Base-by-base conservation (phyloP, 2,888 invertebrate species). In the Thera obeliscata region DNA sequence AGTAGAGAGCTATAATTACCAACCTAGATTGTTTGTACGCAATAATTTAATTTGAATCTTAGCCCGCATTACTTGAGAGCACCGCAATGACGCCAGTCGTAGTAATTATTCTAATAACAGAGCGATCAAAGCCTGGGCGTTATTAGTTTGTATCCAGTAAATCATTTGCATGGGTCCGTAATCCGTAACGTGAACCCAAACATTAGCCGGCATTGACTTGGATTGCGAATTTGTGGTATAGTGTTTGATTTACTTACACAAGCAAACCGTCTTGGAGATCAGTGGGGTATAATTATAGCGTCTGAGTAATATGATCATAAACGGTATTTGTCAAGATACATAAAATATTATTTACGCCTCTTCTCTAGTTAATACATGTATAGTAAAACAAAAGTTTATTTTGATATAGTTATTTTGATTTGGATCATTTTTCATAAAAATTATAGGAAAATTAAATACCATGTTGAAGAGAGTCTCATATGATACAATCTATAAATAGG, bases 71-170 rank as follows among this genome's bases (percentile, higher is more conserved):
- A 50, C 56, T 58, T 59, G 36, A 11, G 38, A 58, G 38, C n/a
- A n/a, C 41, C 48, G 41, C 55, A 56, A 56, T 43, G 55, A 46
- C 58, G 38, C 12, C 61, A 46, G 56, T 48, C 48, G 46, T 64
- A 43, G 8, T 56, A 78, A 75, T 78, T 73, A 73, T 71, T 81
- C 80, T 86, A 84, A 86, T 80, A 81, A 67, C 76, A 76, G 54
- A 73, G 77, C 79, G 78, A 82, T 84, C 78, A 79, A 73, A 74
- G 76, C 58, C 70, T 67, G 54, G 61, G 57, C 66, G 70, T 82
- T 81, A 86, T 87, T 84, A 83, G 74, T 74, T 74, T 64, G 76
- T 76, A 75, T 78, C 73, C 72, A 76, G 72, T 79, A 78, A 79
- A 79, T 74, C 73, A 82, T 66, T 76, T 75, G 75, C 78, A 75